phyloP scores from a whole-genome alignment of 30 jellyfish, hydroid and myxozoan genomes.

The Rhopilema esculentum region DNA sequence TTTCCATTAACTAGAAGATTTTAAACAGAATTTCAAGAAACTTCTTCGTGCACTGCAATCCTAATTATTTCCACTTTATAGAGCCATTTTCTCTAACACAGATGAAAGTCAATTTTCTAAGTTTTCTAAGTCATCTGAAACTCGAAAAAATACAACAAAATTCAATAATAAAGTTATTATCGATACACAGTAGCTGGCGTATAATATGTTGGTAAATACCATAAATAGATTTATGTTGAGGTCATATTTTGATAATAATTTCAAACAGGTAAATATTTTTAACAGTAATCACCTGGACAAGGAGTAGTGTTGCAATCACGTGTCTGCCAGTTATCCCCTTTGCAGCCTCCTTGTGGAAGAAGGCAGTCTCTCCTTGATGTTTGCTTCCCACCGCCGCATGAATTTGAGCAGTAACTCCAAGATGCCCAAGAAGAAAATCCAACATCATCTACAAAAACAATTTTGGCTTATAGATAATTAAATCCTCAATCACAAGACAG shows the following conservation, averaged over 20 bases:
- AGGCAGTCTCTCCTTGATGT: constrained; percentile 57
- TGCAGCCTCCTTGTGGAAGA: constrained; percentile 49
- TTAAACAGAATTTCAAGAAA: not conserved
- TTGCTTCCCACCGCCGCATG: constrained; percentile 70
- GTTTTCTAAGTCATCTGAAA: no score
- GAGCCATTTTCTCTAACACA: no score
- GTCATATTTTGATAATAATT: no score
- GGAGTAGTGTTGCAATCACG: constrained; percentile 64
- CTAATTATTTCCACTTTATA: no score
- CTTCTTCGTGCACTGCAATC: no score
- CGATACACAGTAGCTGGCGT: no score
- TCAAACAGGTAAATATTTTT: not conserved
- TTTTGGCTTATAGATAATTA: not conserved
- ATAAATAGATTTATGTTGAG: no score
- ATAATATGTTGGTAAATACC: no score
- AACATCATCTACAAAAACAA: constrained; percentile 34
- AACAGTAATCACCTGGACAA: constrained; percentile 50
- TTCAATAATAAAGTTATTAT: no score
- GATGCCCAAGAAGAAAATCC: constrained; percentile 77
- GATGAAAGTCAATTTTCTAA: no score
- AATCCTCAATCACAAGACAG: not conserved
- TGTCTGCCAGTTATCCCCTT: constrained; percentile 29
- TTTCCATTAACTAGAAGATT: constrained; percentile 58
- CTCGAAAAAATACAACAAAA: no score
- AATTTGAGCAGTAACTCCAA: constrained; percentile 65